Conservation (phyloP, 2,797 vertebrate genomes). For the Mormyrus proboscirostris region DNA sequence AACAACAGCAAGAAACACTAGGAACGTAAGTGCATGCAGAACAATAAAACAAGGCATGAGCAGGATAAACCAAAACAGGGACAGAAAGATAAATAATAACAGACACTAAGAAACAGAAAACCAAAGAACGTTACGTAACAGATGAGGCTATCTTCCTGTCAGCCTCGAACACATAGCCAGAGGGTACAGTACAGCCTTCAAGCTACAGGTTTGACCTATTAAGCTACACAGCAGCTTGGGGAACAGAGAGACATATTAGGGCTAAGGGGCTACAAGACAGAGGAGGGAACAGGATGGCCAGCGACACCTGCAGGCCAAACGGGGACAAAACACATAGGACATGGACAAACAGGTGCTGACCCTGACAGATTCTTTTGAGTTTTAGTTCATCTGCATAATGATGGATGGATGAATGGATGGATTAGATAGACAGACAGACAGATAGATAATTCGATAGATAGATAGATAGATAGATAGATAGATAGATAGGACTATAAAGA, state of each 20-base stretch:
- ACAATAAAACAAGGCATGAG: background rate
- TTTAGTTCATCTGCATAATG: background rate
- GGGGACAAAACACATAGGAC: background rate
- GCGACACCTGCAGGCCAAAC: background rate
- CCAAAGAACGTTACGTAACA: too few relatives aligned
- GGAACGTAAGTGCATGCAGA: background rate
- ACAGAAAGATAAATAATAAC: background rate
- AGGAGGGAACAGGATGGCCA: background rate
- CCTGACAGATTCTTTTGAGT: background rate
- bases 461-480: background rate
- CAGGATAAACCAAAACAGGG: background rate
- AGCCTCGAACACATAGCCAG: too few relatives aligned
- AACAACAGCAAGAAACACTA: background rate
- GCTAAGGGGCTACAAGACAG: background rate
- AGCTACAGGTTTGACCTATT: background rate
- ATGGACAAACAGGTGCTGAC: background rate
- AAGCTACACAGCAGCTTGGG: background rate
- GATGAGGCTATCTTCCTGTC: too few relatives aligned
- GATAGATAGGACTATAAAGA: background rate
- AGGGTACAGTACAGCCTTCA: background rate
- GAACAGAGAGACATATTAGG: background rate
- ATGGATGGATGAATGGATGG: background rate
- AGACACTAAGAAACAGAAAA: background rate
- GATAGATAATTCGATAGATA: background rate
- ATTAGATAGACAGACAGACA: too few relatives aligned